phyloP scores from a whole-genome alignment of 2,113 vertebrate genomes.

The Oncorhynchus mykiss region DNA sequence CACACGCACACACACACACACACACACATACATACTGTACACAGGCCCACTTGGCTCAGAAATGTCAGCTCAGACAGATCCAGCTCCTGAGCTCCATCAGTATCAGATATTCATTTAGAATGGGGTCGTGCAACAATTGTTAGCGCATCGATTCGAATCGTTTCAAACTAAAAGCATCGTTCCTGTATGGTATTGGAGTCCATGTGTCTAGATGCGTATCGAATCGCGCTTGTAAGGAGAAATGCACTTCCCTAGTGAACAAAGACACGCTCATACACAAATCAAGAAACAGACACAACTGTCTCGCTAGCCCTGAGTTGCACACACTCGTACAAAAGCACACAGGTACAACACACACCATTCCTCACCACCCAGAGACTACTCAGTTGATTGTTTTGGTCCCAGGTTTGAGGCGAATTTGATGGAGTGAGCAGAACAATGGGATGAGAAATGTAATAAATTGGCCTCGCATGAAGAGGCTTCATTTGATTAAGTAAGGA shows the following conservation, averaged over 20 bases:
- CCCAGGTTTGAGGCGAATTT: slow-evolving; percentile 63
- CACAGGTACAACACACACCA: slow-evolving; percentile 15
- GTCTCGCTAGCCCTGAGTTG: background rate
- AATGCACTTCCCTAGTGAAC: background rate
- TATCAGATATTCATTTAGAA: no score
- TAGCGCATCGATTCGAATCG: no score
- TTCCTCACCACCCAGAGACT: background rate
- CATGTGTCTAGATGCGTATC: no score
- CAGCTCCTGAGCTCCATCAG: no score
- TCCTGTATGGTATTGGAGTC: no score
- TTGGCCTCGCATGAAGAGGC: slow-evolving; percentile 65
- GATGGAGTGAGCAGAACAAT: slow-evolving; percentile 63
- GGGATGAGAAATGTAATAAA: slow-evolving; percentile 63
- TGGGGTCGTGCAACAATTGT: no score
- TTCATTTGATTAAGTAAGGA: slow-evolving; percentile 64
- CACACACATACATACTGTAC: no score
- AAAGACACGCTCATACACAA: slow-evolving; percentile 8
- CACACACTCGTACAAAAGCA: background rate
- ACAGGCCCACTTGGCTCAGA: no score
- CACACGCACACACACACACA: no score
- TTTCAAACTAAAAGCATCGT: no score
- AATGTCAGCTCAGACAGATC: no score
- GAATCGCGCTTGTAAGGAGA: no score
- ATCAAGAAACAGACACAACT: background rate
- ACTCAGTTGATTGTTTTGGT: slow-evolving; percentile 53